Conservation (phyloP, 2,797 vertebrate genomes). For the Myripristis jacobus region DNA sequence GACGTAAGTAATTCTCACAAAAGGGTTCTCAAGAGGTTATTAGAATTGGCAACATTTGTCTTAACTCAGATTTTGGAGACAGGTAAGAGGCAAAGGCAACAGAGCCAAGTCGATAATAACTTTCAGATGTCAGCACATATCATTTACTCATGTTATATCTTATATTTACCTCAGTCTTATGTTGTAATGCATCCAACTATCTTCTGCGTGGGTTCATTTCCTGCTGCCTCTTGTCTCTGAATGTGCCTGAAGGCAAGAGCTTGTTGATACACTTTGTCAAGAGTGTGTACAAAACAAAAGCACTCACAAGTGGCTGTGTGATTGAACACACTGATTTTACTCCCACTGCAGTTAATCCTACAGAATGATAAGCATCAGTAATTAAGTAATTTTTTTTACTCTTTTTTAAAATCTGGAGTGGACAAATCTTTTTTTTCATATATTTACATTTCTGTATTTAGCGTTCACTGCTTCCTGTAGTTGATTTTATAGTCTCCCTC, state of each 20-base stretch:
- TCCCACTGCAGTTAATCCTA: not conserved
- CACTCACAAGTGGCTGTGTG: not conserved
- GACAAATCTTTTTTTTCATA: no score
- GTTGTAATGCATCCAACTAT: not conserved
- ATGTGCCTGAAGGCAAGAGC: slow-evolving; percentile 23
- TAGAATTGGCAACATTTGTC: slow-evolving; percentile 39
- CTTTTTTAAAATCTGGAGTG: no score
- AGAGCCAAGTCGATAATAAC: slow-evolving; percentile 42
- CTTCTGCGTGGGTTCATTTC: slow-evolving; percentile 2
- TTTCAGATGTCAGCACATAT: slow-evolving; percentile 46
- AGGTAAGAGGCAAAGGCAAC: slow-evolving; percentile 31
- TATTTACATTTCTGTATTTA: not conserved
- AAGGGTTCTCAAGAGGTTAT: slow-evolving; percentile 15
- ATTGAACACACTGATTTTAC: slow-evolving; percentile 22
- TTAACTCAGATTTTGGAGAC: slow-evolving; percentile 16
- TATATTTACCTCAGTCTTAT: not conserved
- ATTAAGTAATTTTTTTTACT: slow-evolving; percentile 16
- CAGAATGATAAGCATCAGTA: slow-evolving; percentile 30
- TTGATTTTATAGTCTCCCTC: not conserved
- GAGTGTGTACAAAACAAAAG: slow-evolving; percentile 47
- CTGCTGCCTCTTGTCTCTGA: slow-evolving; percentile 10
- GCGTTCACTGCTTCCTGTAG: not conserved
- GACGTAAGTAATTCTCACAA: slow-evolving; percentile 26
- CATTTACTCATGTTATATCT: not conserved
- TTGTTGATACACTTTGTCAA: slow-evolving; percentile 24